Conservation (phyloP, 1,140 invertebrate genomes). For the Drosophila baimaii region DNA sequence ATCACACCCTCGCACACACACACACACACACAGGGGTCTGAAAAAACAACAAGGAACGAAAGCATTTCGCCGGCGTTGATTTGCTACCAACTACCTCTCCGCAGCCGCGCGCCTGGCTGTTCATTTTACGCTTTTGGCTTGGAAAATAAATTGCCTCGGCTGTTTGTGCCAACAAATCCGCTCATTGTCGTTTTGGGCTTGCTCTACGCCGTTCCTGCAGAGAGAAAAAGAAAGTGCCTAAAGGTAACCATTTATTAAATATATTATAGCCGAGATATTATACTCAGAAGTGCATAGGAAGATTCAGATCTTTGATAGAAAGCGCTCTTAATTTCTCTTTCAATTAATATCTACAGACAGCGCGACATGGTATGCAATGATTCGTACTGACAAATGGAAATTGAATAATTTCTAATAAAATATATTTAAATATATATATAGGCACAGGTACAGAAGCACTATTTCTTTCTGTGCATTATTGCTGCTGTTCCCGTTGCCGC, state of each 20-base stretch:
- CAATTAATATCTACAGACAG: no score
- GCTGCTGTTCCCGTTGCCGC: slow-evolving; percentile 38
- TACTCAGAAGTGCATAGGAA: background rate
- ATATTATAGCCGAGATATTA: background rate
- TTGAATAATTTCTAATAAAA: no score
- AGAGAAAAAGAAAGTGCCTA: no score
- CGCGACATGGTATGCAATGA: no score
- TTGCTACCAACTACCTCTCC: slow-evolving; percentile 35
- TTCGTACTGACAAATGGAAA: no score
- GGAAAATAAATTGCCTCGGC: slow-evolving; percentile 76
- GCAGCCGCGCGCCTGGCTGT: slow-evolving; percentile 36
- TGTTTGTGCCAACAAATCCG: slow-evolving; percentile 77
- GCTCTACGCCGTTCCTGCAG: slow-evolving; percentile 19
- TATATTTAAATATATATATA: background rate
- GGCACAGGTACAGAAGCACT: background rate
- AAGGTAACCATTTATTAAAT: background rate
- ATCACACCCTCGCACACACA: slow-evolving; percentile 38
- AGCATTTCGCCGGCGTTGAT: slow-evolving; percentile 26
- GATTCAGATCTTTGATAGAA: no score
- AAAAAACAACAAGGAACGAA: slow-evolving; percentile 32
- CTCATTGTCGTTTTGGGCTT: slow-evolving; percentile 72
- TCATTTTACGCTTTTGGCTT: slow-evolving; percentile 72
- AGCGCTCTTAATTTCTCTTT: no score
- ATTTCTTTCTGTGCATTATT: slow-evolving; percentile 39
- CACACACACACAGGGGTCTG: slow-evolving; percentile 15